Evolutionary conservation across 2,113 vertebrate genomes (phyloP), one percentile per base, ranked within the genome.

Genomic region (Piprites chloris): DNA sequence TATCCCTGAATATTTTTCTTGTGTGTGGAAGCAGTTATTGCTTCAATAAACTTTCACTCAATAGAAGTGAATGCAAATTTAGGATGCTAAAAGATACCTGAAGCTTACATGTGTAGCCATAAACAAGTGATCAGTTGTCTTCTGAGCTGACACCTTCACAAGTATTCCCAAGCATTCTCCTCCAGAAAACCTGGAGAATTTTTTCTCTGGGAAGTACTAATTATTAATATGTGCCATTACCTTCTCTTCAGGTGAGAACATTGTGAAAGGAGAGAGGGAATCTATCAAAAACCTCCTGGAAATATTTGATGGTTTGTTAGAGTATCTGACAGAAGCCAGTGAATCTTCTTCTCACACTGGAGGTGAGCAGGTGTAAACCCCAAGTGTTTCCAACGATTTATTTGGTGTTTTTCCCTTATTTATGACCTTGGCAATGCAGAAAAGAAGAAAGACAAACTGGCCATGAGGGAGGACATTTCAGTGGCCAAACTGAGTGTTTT

Each of bases 241-340:
- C 18, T 79, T 98, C 28, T 96, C 46, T 96, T 69, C 89, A 99
- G 99, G 99, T 91, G 99, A 99, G 97, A 99, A 99, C 97, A 98
- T 99, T 78, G 98, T 99, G 90, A 98, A 97, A 95, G 99, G 99
- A 72, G 98, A 99, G 89, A 97, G 85, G 77, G 98, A 99, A 78
- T 99, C 99, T 21, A 98, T 99, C 94, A 98, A 95, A 96, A 99
- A 99, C 96, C 98, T 99, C 46, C 95, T 99, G 5, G 99, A 99
- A 98, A 99, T 99, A 96, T 99, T 99, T 91, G 99, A 99, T 96
- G 99, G 99, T 9, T 98, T 99, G 90, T 92, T 99, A 90, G 99
- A 99, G 67, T 99, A 99, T 92, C 99, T 99, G 53, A 99, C 98
- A 18, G 99, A 99, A 94, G 98, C 97, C 82, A 98, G 97, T 30